These are phyloP conservation scores for Thamnophis elegans DNA, from an alignment of 2,797 vertebrate genomes.

Conservation along the genomic window DNA sequence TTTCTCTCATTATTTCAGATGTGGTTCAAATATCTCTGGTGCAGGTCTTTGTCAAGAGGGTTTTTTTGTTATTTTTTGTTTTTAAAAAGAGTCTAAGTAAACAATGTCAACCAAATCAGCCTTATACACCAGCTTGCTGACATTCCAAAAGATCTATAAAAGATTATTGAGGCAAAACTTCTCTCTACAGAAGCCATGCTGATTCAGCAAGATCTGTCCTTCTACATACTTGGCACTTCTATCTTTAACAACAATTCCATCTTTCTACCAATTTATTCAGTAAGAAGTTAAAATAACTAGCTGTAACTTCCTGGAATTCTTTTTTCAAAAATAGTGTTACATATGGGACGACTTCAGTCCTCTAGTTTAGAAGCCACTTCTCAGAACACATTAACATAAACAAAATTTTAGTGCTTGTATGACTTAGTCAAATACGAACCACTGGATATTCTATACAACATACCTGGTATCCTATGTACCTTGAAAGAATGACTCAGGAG, in stretches of 20 bases:
- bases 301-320: not conserved
- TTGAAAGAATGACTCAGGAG: conserved; percentile 28
- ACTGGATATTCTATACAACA: not conserved
- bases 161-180: not conserved
- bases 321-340: not conserved
- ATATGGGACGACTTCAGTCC: not conserved
- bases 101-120: not conserved
- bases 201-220: not conserved
- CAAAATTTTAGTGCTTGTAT: not conserved
- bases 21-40: not conserved
- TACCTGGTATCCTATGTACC: not conserved
- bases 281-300: not conserved
- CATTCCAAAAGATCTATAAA: not conserved
- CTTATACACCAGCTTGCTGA: not conserved
- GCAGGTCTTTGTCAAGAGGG: not conserved
- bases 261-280: conserved; percentile 10
- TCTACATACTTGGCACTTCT: not conserved
- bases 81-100: not conserved
- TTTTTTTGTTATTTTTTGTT: not conserved
- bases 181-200: not conserved
- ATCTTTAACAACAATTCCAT: not conserved
- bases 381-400: not conserved
- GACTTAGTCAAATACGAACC: conserved; percentile 20
- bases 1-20: not conserved
- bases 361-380: not conserved